Evolutionary conservation across 2,797 vertebrate genomes (phyloP).

Genomic region (Schizothorax lantsangensis): DNA sequence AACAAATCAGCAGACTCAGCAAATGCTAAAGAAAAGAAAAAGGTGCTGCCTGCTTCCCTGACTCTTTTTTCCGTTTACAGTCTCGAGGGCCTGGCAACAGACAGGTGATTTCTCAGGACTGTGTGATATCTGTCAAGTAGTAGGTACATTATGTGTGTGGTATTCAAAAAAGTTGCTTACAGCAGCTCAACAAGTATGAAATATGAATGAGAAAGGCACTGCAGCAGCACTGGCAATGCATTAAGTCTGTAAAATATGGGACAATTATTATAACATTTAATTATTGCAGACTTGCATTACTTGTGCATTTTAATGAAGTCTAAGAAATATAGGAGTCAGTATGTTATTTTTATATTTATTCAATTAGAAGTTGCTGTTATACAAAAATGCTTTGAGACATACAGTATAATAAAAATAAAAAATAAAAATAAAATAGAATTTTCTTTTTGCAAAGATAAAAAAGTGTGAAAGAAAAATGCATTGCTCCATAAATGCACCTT

Average conservation of each 20-base stretch:
- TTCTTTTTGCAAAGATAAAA: not conserved
- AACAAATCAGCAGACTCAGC: not conserved
- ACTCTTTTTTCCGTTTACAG: not conserved
- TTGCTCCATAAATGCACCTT: not conserved
- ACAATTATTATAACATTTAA: not conserved
- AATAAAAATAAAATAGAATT: not conserved
- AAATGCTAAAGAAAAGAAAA: not conserved
- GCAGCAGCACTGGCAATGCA: not conserved
- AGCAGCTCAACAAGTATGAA: constrained; percentile 25
- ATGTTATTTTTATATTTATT: constrained; percentile 4
- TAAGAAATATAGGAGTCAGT: not conserved
- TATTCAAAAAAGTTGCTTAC: constrained; percentile 12
- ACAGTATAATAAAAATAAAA: not conserved
- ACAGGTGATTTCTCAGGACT: constrained; percentile 10
- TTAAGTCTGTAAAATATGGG: not conserved
- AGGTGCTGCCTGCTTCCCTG: not conserved
- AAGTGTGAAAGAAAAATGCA: no score
- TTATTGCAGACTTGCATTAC: not conserved
- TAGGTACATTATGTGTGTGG: constrained; percentile 17
- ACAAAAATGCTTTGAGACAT: not conserved
- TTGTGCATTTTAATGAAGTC: not conserved
- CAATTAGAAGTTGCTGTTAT: not conserved
- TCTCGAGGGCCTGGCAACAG: not conserved
- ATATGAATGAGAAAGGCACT: constrained; percentile 23
- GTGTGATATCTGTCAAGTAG: not conserved